phyloP scores from a whole-genome alignment of 2,113 vertebrate genomes.

The Silurus glanis region DNA sequence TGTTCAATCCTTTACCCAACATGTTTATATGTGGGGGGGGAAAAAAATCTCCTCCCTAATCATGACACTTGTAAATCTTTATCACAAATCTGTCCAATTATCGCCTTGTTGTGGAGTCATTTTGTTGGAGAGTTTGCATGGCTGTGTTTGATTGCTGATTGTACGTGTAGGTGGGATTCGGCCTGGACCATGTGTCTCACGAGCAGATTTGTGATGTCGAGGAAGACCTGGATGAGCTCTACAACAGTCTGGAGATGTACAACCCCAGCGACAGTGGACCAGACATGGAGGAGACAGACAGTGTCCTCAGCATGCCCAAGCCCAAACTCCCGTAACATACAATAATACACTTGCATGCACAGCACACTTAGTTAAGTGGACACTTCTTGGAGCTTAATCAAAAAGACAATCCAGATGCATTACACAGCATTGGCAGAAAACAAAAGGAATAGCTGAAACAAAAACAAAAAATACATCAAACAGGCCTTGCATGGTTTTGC shows the following conservation, averaged over 20 bases:
- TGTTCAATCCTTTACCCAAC: not conserved
- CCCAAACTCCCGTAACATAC: constrained; percentile 81
- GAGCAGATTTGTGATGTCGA: constrained; percentile 92
- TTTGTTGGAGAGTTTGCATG: not conserved
- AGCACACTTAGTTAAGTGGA: not conserved
- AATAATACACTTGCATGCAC: not conserved
- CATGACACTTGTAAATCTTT: not conserved
- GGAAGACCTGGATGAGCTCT: constrained; percentile 88
- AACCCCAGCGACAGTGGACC: constrained; percentile 94
- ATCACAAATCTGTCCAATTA: not conserved
- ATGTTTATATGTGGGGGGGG: not conserved
- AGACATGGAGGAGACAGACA: constrained; percentile 92
- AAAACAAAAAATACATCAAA: not conserved
- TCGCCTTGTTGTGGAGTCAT: not conserved
- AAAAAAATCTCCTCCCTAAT: not conserved
- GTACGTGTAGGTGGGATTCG: constrained; percentile 80
- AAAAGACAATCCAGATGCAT: not conserved
- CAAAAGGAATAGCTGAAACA: not conserved
- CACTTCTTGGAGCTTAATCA: not conserved
- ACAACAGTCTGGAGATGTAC: constrained; percentile 92
- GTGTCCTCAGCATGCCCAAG: constrained; percentile 89
- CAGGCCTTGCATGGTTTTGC: not conserved
- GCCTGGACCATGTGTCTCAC: constrained; percentile 86
- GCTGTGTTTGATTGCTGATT: not conserved
- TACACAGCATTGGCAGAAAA: not conserved